phyloP scores from a whole-genome alignment of 1,140 invertebrate genomes.

The Sitophilus oryzae region DNA sequence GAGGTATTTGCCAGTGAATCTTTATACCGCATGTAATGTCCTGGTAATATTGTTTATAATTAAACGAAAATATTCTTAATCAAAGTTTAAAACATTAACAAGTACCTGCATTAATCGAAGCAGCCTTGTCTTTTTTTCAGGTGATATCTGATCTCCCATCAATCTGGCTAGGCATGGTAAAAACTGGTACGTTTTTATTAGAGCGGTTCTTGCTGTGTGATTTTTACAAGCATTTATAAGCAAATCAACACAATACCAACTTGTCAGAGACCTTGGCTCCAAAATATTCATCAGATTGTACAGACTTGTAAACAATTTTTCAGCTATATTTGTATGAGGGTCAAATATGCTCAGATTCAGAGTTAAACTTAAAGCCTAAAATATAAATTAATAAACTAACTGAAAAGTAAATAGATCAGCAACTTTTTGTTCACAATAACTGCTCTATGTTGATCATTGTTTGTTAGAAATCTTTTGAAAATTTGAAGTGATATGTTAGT shows the following conservation, averaged over 20 bases:
- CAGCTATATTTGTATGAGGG: conserved; percentile 44
- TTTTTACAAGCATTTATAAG: conserved; percentile 56
- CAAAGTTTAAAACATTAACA: conserved; percentile 11
- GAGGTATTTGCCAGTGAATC: conserved; percentile 64
- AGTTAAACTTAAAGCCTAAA: conserved; percentile 47
- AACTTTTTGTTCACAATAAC: not conserved
- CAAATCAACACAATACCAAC: conserved; percentile 58
- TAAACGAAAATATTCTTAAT: conserved; percentile 34
- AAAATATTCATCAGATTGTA: conserved; percentile 44
- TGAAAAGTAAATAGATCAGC: not conserved
- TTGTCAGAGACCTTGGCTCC: conserved; percentile 38
- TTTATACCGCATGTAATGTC: conserved; percentile 65
- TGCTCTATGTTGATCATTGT: not conserved
- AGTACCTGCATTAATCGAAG: conserved; percentile 52
- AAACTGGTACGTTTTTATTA: conserved; percentile 65
- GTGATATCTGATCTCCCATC: conserved; percentile 49
- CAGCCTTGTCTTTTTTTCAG: conserved; percentile 51
- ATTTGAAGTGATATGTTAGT: not conserved
- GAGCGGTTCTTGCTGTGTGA: conserved; percentile 50
- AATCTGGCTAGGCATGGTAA: conserved; percentile 56
- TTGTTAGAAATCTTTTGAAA: not conserved
- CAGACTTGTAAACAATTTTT: conserved; percentile 52
- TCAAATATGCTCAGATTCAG: conserved; percentile 51
- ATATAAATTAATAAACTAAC: conserved; percentile 17
- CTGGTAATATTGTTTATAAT: conserved; percentile 44